Base-by-base conservation (phyloP, 2,113 vertebrate species). In the Gnathonemus echidnorhynchus region DNA sequence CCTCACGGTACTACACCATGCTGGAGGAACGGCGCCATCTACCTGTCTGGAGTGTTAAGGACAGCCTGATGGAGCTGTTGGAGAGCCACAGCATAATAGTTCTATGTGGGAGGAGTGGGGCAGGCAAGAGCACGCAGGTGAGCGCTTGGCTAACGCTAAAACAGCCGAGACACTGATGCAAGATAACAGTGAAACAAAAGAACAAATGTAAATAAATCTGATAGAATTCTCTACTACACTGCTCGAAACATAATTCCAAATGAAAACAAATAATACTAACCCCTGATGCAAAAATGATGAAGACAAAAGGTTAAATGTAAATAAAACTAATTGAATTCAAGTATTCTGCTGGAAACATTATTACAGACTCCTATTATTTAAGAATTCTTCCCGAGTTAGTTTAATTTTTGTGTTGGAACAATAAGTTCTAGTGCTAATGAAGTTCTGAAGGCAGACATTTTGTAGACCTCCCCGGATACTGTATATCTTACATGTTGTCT, bases 101-200 rank as follows among this genome's bases (percentile, higher is more conserved):
- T 90, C 94, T 99, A 74, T 98, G 97, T 0, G 97, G 96, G 0
- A 94, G 95, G 3, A 95, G 96, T 0, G 97, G 98, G 8, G 92
- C 95, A 0, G 98, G 98, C 87, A 99, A 98, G 93, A 99, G 98
- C 94, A 99, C 98, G 0, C 98, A 99, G 97, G 97, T 97, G 93
- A 93, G 90, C n/a, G 45, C 17, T 56, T 13, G 0, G 39, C 1
- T 35, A 3, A 19, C 4, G 3, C 3, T 15, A 5, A 31, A 70
- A 31, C 27, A 70, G 62, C n/a, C 3, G 3, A 31, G 3, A n/a
- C 70, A 42, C 6, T 31, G 83, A n/a, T 58, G 10, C 48, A 45
- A 27, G 13, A 46, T n/a, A 9, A 15, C 50, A 66, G 35, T 88
- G 74, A 39, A 39, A 80, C 24, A 62, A n/a, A n/a, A 62, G 56